These are phyloP conservation scores for Pristionchus maxplancki DNA, from an alignment of 2,888 invertebrate genomes.

Conservation along the genomic window DNA sequence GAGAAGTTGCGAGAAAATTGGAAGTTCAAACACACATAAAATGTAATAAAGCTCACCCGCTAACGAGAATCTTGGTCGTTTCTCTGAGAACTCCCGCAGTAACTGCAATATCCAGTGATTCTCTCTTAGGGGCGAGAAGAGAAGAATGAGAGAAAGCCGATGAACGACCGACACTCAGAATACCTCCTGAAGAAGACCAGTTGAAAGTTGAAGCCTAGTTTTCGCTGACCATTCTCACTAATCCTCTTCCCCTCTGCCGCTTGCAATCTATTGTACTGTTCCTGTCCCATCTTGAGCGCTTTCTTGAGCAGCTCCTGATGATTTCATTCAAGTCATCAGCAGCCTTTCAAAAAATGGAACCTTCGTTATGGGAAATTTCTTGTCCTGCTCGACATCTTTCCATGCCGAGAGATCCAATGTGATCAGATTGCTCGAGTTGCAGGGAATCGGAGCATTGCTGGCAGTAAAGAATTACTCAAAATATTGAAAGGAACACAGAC, in stretches of 20 bases:
- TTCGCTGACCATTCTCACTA: constrained; percentile 48
- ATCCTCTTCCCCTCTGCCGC: constrained; percentile 67
- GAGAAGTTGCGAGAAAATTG: constrained; percentile 74
- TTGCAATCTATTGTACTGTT: constrained; percentile 71
- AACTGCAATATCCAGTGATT: constrained; percentile 74
- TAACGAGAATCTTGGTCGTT: constrained; percentile 74
- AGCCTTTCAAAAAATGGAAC: neutral
- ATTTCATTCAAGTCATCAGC: neutral
- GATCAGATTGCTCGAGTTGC: constrained; percentile 70
- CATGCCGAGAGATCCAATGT: constrained; percentile 66
- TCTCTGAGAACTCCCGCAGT: constrained; percentile 75
- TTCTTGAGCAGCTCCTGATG: constrained; percentile 73
- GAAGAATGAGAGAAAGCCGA: constrained; percentile 73
- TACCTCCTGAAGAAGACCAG: neutral
- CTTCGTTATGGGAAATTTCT: constrained; percentile 72
- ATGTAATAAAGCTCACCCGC: constrained; percentile 65
- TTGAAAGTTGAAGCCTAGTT: neutral
- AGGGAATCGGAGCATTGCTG: constrained; percentile 75
- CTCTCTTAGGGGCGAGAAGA: constrained; percentile 75
- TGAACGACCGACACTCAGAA: constrained; percentile 31
- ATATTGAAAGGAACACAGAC: constrained; percentile 56
- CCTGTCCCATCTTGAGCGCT: constrained; percentile 72
- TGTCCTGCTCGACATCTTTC: constrained; percentile 73
- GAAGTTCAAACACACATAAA: constrained; percentile 42
- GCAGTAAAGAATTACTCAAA: neutral